Conservation (phyloP, 2,113 vertebrate genomes). For the Cyprinus carpio region DNA sequence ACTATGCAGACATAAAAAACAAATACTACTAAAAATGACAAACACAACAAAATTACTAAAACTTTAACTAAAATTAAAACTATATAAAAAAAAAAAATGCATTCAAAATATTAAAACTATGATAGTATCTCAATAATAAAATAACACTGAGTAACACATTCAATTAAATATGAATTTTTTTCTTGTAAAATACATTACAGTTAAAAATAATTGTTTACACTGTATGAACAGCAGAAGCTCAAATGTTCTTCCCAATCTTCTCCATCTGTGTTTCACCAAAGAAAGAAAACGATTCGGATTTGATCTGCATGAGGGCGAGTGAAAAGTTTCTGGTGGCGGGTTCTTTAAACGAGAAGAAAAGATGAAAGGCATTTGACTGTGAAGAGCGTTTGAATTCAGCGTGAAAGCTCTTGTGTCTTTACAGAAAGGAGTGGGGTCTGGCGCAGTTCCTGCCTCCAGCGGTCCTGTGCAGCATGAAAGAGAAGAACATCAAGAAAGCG, state of each 20-base stretch:
- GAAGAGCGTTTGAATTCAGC: neutral
- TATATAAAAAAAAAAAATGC: too few species aligned
- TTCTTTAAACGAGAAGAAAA: neutral
- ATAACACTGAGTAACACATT: too few species aligned
- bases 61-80: too few species aligned
- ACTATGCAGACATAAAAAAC: too few species aligned
- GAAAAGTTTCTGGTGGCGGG: neutral
- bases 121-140: too few species aligned
- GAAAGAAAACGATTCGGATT: neutral
- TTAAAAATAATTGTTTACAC: too few species aligned
- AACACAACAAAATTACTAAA: too few species aligned
- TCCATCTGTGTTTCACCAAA: constrained; percentile 43
- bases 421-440: constrained; percentile 98
- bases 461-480: constrained; percentile 99
- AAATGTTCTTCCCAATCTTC: neutral
- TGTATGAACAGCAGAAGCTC: neutral
- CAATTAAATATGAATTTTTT: too few species aligned
- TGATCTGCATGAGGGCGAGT: neutral
- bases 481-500: constrained; percentile 99
- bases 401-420: constrained; percentile 24
- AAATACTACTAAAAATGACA: too few species aligned
- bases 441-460: constrained; percentile 95
- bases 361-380: neutral
- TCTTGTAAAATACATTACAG: too few species aligned
- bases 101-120: too few species aligned